Base-by-base conservation (phyloP, 2,113 vertebrate genomes). In the Campylorhamphus procurvoides region DNA sequence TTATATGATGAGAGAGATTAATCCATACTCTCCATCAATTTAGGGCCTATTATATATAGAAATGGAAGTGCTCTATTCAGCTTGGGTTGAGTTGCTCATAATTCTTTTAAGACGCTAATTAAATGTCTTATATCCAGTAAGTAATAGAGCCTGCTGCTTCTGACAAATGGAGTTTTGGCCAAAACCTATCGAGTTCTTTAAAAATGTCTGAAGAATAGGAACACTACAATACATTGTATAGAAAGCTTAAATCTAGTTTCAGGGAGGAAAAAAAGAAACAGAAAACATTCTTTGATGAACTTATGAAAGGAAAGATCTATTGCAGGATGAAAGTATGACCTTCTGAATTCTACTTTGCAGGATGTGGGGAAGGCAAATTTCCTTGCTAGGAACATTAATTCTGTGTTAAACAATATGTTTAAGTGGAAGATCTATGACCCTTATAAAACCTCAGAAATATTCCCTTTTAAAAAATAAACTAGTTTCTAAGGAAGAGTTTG, bases 101-200 rank as follows among this genome's bases (percentile, higher is more conserved):
- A 96, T 96, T 96, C 94, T 94, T 93, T 88, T 86, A 88, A 96
- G 76, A 90, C 80, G 77, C 84, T 94, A 85, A 94, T 96, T 97
- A 95, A 96, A 96, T 96, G 77, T 94, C 95, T 93, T 91, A 37
- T 92, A 96, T 81, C 67, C 53, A 91, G 60, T 37, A 84, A 93
- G 85, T 90, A 95, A 95, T 91, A 92, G 76, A 94, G 46, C 71
- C 79, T 89, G 72, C 92, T 92, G 63, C 72, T 49, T 93, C 74
- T 96, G 86, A 92, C 84, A 95, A 96, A 96, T 87, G 69, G 77
- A 93, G 39, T 47, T 95, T 90, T 82, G 74, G 77, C 58, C 92
- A 96, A 96, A 95, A 62, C 29, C 81, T 78, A 79, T 92, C 3
- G 10, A 85, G n/a, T 91, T 66, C 85, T 96, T 92, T 82, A 72